Evolutionary conservation across 2,888 invertebrate genomes (phyloP), one percentile per base, ranked within the genome.

Genomic region (Coelopa pilipes): DNA sequence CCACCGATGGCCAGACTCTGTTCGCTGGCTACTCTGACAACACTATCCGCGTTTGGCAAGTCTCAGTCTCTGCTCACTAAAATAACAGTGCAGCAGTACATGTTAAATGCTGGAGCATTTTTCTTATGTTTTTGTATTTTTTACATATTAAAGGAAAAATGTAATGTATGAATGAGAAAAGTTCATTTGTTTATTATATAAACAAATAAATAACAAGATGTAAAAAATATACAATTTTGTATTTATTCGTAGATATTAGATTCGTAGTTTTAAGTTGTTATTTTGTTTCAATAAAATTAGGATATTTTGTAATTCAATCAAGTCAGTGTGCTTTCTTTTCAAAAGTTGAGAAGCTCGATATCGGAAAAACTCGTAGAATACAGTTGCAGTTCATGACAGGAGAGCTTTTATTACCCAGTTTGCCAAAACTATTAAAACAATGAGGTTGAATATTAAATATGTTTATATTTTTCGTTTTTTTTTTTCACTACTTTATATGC

Each of bases 11-110:
- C 78, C 98, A 99, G 89, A 99, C 99, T 65, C 90, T 99, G 82
- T 99, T 98, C 86, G 98, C 98, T 86, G 98, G 99, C 75, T 99
- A 99, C 89, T 97, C 98, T 21, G 99, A 99, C 90, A 97, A 97
- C 88, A 93, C 93, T 79, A 99, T 99, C 88, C 91, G 99, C 87
- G 98, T 99, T 78, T 99, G 98, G 98, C 98, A 99, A 90, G 99
- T 99, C 83, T 94, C 95, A 81, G 92, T 95, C 80, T 93, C 94
- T 79, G 92, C 93, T 78, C 93, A 94, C 89, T 93, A 92, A 89
- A 59, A n/a, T n/a, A 49, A 62, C 70, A 46, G 10, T 34, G 34
- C 34, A 34, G 34, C n/a, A 68, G 46, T 66, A 53, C 53, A 53
- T 7, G 34, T 34, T 34, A 34, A 34, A 34, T 34, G 53, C 47